Evolutionary conservation across 2,888 invertebrate genomes (phyloP), one percentile per base, ranked within the genome.

Genomic region (Thymelicus lineola): DNA sequence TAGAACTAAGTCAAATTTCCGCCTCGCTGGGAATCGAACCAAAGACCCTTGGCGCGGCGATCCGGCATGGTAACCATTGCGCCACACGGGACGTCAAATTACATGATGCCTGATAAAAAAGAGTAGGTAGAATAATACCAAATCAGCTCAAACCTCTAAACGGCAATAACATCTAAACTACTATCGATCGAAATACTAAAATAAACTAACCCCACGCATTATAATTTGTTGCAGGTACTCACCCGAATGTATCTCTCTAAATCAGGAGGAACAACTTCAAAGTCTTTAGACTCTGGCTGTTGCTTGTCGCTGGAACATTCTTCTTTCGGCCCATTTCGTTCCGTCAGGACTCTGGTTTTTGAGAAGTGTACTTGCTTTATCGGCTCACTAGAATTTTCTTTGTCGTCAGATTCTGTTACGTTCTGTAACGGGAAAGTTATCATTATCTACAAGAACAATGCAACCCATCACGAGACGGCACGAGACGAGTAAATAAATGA

Each of bases 161-260:
- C 28, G 28, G 28, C 28, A 28, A 28, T 28, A 28, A 28, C 1
- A 53, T 53, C 38, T 38, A 36, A 50, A 46, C n/a, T 36, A 46
- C n/a, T 36, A 50, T 50, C 17, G 48, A 28, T 28, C 28, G 28
- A 28, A 28, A 28, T 28, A 28, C 28, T 28, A 28, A n/a, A n/a
- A n/a, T n/a, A n/a, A n/a, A n/a, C n/a, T n/a, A n/a, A 3, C 4
- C 3, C 28, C 28, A 28, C 28, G 1, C 1, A 20, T 1, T 28
- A 20, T 20, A 20, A 28, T 28, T 5, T 28, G 5, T 28, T 2
- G 28, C 5, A 64, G 2, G n/a, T 7, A 76, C 79, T 75, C 55
- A 80, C 79, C 74, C 80, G 66, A 67, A 80, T 93, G 74, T 91
- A 92, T 81, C 91, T 86, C 66, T 93, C 92, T 82, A 93, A 75